Percentiles rank a stretch among this genome's conserved stretches.
These are phyloP conservation scores for Ethmia dodecea DNA, from an alignment of 2,888 invertebrate genomes.

Conservation along the genomic window DNA sequence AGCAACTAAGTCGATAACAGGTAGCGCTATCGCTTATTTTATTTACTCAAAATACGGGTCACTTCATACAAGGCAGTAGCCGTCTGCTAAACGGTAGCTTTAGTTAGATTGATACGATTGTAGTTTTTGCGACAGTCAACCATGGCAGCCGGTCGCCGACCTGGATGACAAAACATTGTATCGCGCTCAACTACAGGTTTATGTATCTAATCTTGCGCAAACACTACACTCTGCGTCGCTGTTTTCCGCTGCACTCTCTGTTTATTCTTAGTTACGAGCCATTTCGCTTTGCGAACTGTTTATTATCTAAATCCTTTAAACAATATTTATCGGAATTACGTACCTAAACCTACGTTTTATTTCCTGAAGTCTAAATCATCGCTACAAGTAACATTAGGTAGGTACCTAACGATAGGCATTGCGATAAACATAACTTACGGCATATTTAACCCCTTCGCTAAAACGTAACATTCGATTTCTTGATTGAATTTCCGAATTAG, in stretches of 20 bases:
- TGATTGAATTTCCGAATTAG: too few relatives aligned
- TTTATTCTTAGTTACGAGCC: slow-evolving; percentile 56
- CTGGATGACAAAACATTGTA: slow-evolving; percentile 15
- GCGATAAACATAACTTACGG: too few relatives aligned
- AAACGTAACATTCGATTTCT: too few relatives aligned
- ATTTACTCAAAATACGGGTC: slow-evolving; percentile 21
- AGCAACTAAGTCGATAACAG: too few relatives aligned
- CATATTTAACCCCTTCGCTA: too few relatives aligned
- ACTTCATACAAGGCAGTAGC: slow-evolving; percentile 22
- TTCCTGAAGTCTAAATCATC: too few relatives aligned
- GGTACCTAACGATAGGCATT: too few relatives aligned
- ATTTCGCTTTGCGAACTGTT: slow-evolving; percentile 37
- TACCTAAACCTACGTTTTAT: too few relatives aligned
- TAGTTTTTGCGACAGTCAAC: slow-evolving; percentile 21
- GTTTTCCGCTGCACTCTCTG: slow-evolving; percentile 37
- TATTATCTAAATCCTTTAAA: slow-evolving; percentile 39
- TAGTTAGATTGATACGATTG: slow-evolving; percentile 30
- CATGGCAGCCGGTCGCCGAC: slow-evolving; percentile 21
- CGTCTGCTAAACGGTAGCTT: slow-evolving; percentile 24
- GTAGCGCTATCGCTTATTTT: slow-evolving; percentile 7
- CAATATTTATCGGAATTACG: too few relatives aligned
- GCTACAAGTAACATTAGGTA: too few relatives aligned
- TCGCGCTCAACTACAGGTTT: slow-evolving; percentile 39
- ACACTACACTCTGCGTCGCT: slow-evolving; percentile 35
- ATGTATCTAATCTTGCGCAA: slow-evolving; percentile 55